Conservation (phyloP, 2,797 vertebrate species). For the Sebastes baramenuke region DNA sequence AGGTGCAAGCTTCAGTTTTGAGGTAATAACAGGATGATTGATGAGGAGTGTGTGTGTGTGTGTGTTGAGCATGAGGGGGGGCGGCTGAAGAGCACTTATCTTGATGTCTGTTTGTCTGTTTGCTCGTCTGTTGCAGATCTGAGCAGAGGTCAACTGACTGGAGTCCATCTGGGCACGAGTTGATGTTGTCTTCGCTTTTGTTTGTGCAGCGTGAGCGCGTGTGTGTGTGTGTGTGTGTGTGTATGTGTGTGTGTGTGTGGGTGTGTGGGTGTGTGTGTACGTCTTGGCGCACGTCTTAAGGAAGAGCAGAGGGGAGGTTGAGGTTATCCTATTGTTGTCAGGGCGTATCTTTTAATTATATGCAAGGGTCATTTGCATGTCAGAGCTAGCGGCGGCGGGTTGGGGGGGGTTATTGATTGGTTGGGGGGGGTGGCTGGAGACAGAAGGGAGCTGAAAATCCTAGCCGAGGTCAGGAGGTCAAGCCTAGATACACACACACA, state of each 20-base stretch:
- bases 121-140: constrained; percentile 28
- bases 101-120: constrained; percentile 22
- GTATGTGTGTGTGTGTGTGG: constrained; percentile 14
- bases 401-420: constrained; percentile 63
- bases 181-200: constrained; percentile 40
- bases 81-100: constrained; percentile 9
- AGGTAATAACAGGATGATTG: background rate
- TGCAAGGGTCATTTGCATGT: constrained; percentile 70
- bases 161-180: constrained; percentile 61
- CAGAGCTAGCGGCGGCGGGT: constrained; percentile 26
- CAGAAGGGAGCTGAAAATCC: constrained; percentile 57
- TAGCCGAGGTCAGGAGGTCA: constrained; percentile 56
- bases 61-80: background rate
- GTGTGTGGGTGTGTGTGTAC: background rate
- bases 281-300: constrained; percentile 59
- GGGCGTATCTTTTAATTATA: constrained; percentile 62
- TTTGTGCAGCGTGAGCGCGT: constrained; percentile 9
- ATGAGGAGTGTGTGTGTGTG: constrained; percentile 1
- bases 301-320: constrained; percentile 21
- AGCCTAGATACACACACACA: constrained; percentile 9
- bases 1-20: background rate
- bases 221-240: constrained; percentile 23
- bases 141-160: constrained; percentile 52
- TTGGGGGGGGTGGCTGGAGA: constrained; percentile 27
- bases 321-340: constrained; percentile 53